A percentile compares a stretch with the other conserved stretches of the same genome.
Conservation (phyloP, 2,888 invertebrate genomes). For the Neria commutata region DNA sequence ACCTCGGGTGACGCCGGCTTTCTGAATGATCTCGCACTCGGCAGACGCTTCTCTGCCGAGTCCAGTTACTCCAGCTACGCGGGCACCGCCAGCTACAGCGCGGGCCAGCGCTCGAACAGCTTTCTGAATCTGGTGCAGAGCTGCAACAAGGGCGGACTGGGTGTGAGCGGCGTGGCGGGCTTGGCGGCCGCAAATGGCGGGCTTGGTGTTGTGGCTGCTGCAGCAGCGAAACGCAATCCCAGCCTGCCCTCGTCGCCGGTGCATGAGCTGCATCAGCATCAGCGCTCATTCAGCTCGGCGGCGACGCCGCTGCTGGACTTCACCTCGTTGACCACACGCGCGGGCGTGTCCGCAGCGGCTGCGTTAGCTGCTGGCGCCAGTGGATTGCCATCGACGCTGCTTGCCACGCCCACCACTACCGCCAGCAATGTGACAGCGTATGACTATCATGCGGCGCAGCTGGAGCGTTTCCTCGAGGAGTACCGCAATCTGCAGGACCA, state of each 20-base stretch:
- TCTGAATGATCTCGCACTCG: slow-evolving; percentile 64
- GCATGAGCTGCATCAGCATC: slow-evolving; percentile 53
- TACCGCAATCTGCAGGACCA: slow-evolving; percentile 79
- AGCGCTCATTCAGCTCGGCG: slow-evolving; percentile 58
- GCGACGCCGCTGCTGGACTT: slow-evolving; percentile 59
- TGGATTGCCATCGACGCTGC: slow-evolving; percentile 21
- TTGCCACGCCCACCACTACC: slow-evolving; percentile 29
- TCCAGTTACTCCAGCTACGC: slow-evolving; percentile 59
- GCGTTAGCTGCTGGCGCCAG: slow-evolving; percentile 40
- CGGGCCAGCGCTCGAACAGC: slow-evolving; percentile 68
- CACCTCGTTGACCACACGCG: slow-evolving; percentile 47
- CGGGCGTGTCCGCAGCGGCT: slow-evolving; percentile 37
- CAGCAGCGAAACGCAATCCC: slow-evolving; percentile 62
- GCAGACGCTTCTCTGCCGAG: slow-evolving; percentile 64
- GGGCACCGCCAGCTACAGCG: slow-evolving; percentile 51
- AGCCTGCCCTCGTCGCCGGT: slow-evolving; percentile 73
- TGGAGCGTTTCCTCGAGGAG: slow-evolving; percentile 80
- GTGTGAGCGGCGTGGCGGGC: slow-evolving; percentile 2
- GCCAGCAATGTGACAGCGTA: slow-evolving; percentile 67
- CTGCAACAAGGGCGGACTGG: slow-evolving; percentile 42
- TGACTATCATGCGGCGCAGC: slow-evolving; percentile 79
- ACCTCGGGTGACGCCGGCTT: slow-evolving; percentile 69
- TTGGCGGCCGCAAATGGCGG: slow-evolving; percentile 7
- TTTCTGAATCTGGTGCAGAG: slow-evolving; percentile 71
- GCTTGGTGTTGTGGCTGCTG: slow-evolving; percentile 22